Percentiles rank a stretch among this genome's conserved stretches.
phyloP scores from a whole-genome alignment of 2,888 invertebrate species.

The Melieria omissa region DNA sequence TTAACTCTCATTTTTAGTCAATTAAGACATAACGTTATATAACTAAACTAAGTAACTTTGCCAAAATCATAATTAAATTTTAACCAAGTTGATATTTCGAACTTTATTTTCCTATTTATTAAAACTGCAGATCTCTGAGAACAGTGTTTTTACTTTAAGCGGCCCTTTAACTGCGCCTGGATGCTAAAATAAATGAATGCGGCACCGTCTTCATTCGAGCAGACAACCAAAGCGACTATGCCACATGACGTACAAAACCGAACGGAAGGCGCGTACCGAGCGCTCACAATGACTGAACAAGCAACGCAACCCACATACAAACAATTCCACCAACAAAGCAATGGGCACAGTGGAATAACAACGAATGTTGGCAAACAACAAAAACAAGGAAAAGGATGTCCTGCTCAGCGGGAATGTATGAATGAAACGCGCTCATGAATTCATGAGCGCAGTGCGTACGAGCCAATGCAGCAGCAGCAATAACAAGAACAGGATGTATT shows the following conservation, averaged over 20 bases:
- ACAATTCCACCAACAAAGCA: constrained; percentile 20
- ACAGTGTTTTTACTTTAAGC: background rate
- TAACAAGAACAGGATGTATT: constrained; percentile 7
- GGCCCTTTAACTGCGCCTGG: background rate
- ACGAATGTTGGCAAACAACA: constrained; percentile 26
- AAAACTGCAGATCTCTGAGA: background rate
- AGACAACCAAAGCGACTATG: background rate
- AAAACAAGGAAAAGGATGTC: constrained; percentile 38
- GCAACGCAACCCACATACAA: constrained; percentile 15
- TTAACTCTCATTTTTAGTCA: too few species aligned
- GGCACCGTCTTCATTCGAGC: background rate
- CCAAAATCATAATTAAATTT: too few species aligned
- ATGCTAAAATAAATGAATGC: background rate
- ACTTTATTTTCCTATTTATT: too few species aligned
- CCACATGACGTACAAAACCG: constrained; percentile 14
- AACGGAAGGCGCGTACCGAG: constrained; percentile 30
- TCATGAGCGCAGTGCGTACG: background rate
- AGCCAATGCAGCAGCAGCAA: constrained; percentile 5
- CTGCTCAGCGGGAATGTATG: constrained; percentile 31
- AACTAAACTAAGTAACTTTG: too few species aligned
- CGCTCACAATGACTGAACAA: constrained; percentile 24
- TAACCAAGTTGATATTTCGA: too few species aligned
- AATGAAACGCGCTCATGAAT: constrained; percentile 3
- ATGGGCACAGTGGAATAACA: constrained; percentile 11
- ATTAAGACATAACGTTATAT: too few species aligned